Conservation (phyloP, 1,140 invertebrate genomes). For the Hylaeus anthracinus region DNA sequence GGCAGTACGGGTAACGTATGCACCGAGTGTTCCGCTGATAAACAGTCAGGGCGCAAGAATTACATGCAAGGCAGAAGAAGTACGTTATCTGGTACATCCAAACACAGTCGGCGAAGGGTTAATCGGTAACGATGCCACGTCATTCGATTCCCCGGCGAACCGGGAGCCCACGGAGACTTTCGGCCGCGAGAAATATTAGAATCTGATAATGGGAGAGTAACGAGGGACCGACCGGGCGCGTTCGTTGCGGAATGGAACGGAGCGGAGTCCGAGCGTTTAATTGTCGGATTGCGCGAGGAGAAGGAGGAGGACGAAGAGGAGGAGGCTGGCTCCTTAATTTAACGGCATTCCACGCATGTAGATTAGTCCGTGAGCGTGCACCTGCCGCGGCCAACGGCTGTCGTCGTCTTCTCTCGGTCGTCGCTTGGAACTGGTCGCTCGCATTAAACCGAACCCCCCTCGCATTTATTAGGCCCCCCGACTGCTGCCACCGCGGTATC, state of each 20-base stretch:
- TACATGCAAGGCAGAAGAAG: too few relatives aligned
- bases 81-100: too few relatives aligned
- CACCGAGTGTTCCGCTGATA: too few relatives aligned
- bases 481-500: neutral
- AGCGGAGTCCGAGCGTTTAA: conserved; percentile 35
- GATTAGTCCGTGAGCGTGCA: conserved; percentile 58
- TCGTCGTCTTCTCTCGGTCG: conserved; percentile 4
- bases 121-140: neutral
- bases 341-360: conserved; percentile 67
- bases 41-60: too few relatives aligned
- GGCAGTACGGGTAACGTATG: too few relatives aligned
- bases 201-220: conserved; percentile 45
- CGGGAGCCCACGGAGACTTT: neutral
- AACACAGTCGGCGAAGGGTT: too few relatives aligned
- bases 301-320: neutral
- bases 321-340: conserved; percentile 55
- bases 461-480: conserved; percentile 49
- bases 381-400: conserved; percentile 44
- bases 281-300: conserved; percentile 33
- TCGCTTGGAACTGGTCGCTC: conserved; percentile 51
- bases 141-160: neutral
- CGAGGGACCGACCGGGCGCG: conserved; percentile 8
- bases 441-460: conserved; percentile 45
- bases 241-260: too few relatives aligned
- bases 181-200: conserved; percentile 37